Conservation (phyloP, 2,888 invertebrate genomes). For the Hemithea aestivaria region DNA sequence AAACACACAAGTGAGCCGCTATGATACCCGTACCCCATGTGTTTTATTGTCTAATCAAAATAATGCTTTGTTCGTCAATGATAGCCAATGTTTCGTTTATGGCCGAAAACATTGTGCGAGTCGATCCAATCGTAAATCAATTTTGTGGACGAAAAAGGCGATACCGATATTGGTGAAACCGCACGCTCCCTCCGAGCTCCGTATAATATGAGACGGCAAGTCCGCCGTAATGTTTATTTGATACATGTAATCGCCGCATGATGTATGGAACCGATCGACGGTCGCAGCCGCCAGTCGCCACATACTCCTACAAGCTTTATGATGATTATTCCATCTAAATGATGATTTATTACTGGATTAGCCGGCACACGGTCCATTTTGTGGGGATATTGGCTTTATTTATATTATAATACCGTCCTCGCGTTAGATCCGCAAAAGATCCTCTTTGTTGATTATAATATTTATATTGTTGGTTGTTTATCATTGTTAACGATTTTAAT, state of each 20-base stretch:
- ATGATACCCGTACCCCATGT: constrained; percentile 16
- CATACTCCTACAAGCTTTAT: constrained; percentile 56
- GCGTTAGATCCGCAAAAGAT: constrained; percentile 58
- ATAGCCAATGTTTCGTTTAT: constrained; percentile 23
- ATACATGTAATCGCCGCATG: constrained; percentile 73
- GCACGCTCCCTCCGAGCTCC: constrained; percentile 39
- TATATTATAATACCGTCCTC: constrained; percentile 58
- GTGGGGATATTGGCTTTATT: constrained; percentile 69
- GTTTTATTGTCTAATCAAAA: constrained; percentile 20
- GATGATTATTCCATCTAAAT: constrained; percentile 75
- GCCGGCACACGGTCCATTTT: constrained; percentile 64
- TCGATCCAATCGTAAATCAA: constrained; percentile 52
- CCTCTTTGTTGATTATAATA: constrained; percentile 49
- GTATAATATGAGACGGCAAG: constrained; percentile 56
- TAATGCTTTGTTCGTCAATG: constrained; percentile 23
- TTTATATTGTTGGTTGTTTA: neutral
- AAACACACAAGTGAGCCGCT: too few species aligned
- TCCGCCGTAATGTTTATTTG: constrained; percentile 72
- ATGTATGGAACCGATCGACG: constrained; percentile 56
- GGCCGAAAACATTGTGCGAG: constrained; percentile 33
- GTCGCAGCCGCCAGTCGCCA: constrained; percentile 35
- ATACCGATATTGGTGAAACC: constrained; percentile 56
- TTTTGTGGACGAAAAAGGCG: constrained; percentile 51
- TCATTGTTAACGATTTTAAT: too few species aligned
- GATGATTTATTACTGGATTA: constrained; percentile 76